Evolutionary conservation across 1,140 invertebrate genomes (phyloP).

Genomic region (Hermatobates lingyangjiaoensis): DNA sequence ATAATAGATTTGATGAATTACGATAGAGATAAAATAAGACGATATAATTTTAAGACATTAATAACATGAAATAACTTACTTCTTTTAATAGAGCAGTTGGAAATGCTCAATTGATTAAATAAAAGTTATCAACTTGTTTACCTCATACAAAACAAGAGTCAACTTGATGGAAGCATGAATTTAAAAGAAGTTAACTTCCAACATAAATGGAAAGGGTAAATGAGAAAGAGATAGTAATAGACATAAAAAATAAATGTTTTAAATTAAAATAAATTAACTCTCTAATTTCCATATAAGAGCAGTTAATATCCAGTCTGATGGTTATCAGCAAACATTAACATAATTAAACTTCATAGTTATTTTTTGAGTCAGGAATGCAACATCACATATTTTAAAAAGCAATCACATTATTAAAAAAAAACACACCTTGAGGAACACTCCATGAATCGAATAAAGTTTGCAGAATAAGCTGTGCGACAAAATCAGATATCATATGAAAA

Average conservation of each 20-base stretch:
- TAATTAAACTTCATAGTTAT: neutral
- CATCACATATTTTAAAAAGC: neutral
- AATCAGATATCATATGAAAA: constrained; percentile 74
- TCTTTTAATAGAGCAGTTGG: too few species aligned
- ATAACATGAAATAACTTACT: too few species aligned
- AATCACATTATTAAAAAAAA: constrained; percentile 7
- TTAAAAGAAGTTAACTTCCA: too few species aligned
- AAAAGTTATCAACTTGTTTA: too few species aligned
- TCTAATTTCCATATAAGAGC: neutral
- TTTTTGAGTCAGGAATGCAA: neutral
- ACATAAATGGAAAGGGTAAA: too few species aligned
- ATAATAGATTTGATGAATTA: too few species aligned
- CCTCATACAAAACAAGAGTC: too few species aligned
- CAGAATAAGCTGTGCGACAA: constrained; percentile 50
- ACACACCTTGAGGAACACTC: constrained; percentile 66
- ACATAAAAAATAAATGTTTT: neutral
- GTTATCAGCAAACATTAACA: neutral
- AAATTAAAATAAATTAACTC: neutral
- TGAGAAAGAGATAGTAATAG: too few species aligned
- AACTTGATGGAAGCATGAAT: too few species aligned
- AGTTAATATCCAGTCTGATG: neutral
- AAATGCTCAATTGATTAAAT: too few species aligned
- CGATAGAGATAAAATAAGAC: too few species aligned
- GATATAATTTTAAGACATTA: too few species aligned
- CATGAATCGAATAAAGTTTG: constrained; percentile 67